Base-by-base conservation (phyloP, 2,888 invertebrate species). In the Ashinkailepas kermadecensis region DNA sequence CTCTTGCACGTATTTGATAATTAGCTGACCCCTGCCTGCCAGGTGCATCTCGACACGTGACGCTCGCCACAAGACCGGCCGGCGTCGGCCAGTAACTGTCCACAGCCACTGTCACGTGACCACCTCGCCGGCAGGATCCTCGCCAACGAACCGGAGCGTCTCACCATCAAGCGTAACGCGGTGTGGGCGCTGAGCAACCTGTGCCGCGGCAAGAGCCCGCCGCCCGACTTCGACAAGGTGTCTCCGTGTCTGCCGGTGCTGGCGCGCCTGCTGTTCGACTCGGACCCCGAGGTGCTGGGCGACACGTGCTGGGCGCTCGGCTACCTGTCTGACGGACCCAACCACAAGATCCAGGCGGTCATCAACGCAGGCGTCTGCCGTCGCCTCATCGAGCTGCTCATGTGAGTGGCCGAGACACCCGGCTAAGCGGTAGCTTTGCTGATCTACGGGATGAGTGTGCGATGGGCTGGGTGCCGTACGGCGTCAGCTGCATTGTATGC, bases 171-270 rank as follows among this genome's bases (percentile, higher is more conserved):
- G 84, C 91, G 97, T 84, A 98, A 98, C 89, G 96, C 95, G n/a
- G 97, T 97, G 2, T 99, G 99, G 99, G 95, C 97, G 78, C 89
- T 99, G 83, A 98, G 98, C 78, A 99, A 99, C 89, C 90, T 99
- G 85, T 99, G 98, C 87, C 92, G 99, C 86, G 98, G 99, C 82
- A 99, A 99, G 89, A 96, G 94, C 89, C 99, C 99, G 70, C 94
- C 96, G 0, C 96, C 97, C 11, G 94, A 95, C 86, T 98, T 82
- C 65, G 80, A 79, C 39, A 81, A 86, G 83, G 62, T 87, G 15
- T 90, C 92, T 10, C 91, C 92, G 85, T 94, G 94, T 85, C 90
- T 99, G 84, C 96, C 96, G 74, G 93, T 97, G 84, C 89, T 99
- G 86, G 93, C 97, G 10, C 91, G 94, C 80, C 90, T 98, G 81